Percentiles rank a stretch among this genome's conserved stretches.
Evolutionary conservation across 2,888 invertebrate species (phyloP).

Genomic region (Drosophila mettleri): DNA sequence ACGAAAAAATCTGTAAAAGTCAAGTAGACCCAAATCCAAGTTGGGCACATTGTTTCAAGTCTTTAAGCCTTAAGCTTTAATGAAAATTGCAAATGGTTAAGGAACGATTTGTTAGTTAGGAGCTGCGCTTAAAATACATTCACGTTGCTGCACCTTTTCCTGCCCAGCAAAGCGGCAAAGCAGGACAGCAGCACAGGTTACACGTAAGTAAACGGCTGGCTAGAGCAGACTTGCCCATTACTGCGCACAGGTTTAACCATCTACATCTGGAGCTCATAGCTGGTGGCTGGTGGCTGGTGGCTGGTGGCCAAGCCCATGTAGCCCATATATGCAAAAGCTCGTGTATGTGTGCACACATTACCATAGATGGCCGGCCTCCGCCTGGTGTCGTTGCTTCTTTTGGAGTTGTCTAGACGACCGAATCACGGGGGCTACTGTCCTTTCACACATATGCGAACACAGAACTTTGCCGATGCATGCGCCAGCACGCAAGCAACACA

Average conservation of each 20-base stretch:
- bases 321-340: slow-evolving; percentile 62
- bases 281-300: neutral
- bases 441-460: slow-evolving; percentile 41
- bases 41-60: neutral
- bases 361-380: slow-evolving; percentile 13
- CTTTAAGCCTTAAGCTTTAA: slow-evolving; percentile 10
- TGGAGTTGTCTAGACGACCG: slow-evolving; percentile 65
- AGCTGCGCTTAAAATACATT: slow-evolving; percentile 27
- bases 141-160: slow-evolving; percentile 63
- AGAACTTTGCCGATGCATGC: slow-evolving; percentile 37
- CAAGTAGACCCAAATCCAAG: neutral
- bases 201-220: slow-evolving; percentile 21
- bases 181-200: slow-evolving; percentile 6
- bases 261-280: slow-evolving; percentile 7
- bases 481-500: slow-evolving; percentile 59
- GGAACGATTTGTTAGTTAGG: slow-evolving; percentile 33
- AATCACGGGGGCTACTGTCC: slow-evolving; percentile 67
- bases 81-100: slow-evolving; percentile 1
- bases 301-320: slow-evolving; percentile 54
- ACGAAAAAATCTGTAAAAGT: neutral
- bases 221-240: slow-evolving; percentile 40
- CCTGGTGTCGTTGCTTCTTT: slow-evolving; percentile 36
- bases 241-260: slow-evolving; percentile 14
- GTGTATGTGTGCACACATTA: slow-evolving; percentile 58
- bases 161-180: slow-evolving; percentile 26